Conservation (phyloP, 1,140 invertebrate genomes). For the Atta colombica region DNA sequence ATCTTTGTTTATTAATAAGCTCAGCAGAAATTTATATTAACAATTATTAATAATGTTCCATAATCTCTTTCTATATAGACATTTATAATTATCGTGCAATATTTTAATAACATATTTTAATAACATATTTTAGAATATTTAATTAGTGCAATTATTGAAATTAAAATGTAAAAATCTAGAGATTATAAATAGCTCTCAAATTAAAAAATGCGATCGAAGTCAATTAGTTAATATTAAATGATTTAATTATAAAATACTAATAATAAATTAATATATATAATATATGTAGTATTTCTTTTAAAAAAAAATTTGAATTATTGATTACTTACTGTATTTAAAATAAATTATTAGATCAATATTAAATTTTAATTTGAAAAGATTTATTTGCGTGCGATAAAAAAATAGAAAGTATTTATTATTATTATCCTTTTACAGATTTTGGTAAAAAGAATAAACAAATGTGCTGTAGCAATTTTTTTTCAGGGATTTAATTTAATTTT, state of each 20-base stretch:
- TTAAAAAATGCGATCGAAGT: neutral
- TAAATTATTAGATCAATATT: neutral
- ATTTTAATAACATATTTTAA: slow-evolving; percentile 1
- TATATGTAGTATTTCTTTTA: neutral
- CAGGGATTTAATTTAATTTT: neutral
- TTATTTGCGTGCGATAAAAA: neutral
- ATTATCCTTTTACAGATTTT: neutral
- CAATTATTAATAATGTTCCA: neutral
- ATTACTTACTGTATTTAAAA: neutral
- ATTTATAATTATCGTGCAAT: neutral
- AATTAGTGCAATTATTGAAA: neutral
- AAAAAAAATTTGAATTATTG: neutral
- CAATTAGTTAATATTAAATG: neutral
- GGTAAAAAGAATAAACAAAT: neutral
- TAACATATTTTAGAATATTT: neutral
- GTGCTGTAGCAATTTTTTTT: neutral
- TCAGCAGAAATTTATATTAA: neutral
- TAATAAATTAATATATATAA: neutral
- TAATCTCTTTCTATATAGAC: neutral
- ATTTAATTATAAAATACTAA: neutral
- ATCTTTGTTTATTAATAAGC: slow-evolving; percentile 3
- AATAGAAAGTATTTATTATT: neutral
- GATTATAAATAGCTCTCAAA: neutral
- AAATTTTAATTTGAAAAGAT: neutral
- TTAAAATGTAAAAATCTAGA: neutral